phyloP scores from a whole-genome alignment of 1,140 invertebrate species.

The Lepeophtheirus salmonis region DNA sequence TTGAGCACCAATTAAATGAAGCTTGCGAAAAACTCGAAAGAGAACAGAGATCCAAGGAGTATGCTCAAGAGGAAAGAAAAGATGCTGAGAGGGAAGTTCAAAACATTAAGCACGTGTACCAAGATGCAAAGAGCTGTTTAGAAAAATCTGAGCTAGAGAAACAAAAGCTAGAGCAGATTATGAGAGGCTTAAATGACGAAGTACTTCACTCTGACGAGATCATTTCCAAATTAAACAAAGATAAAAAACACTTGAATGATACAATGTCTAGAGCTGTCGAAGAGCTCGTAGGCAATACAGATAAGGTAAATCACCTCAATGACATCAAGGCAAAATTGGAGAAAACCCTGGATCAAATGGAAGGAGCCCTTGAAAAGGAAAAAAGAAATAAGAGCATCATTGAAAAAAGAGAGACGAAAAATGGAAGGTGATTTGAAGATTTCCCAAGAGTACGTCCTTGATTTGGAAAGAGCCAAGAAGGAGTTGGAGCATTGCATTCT shows the following conservation, averaged over 20 bases:
- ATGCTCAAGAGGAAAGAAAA: conserved; percentile 23
- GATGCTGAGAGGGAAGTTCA: conserved; percentile 23
- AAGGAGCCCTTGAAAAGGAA: conserved; percentile 89
- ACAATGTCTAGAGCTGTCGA: conserved; percentile 36
- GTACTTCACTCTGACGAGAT: conserved; percentile 70
- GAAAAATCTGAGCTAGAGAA: conserved; percentile 42
- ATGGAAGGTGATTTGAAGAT: conserved; percentile 94
- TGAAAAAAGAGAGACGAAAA: conserved; percentile 88
- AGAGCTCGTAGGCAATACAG: conserved; percentile 33
- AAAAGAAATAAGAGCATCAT: conserved; percentile 93
- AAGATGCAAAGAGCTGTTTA: conserved; percentile 26
- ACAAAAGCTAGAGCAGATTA: conserved; percentile 67
- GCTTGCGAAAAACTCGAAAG: conserved; percentile 27
- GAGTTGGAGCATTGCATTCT: conserved; percentile 35
- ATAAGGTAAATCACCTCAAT: conserved; percentile 52
- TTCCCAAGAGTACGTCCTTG: conserved; percentile 55
- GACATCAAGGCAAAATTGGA: conserved; percentile 97
- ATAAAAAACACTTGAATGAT: conserved; percentile 43
- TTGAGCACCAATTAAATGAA: conserved; percentile 81
- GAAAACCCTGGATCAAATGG: conserved; percentile 89
- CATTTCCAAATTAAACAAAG: conserved; percentile 41
- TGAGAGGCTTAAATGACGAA: conserved; percentile 71
- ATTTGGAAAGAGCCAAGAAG: conserved; percentile 36
- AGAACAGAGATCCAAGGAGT: neutral
- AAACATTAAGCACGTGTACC: conserved; percentile 21